Evolutionary conservation across 2,113 vertebrate genomes (phyloP), one percentile per base, ranked within the genome.

Genomic region (Diglossa brunneiventris): DNA sequence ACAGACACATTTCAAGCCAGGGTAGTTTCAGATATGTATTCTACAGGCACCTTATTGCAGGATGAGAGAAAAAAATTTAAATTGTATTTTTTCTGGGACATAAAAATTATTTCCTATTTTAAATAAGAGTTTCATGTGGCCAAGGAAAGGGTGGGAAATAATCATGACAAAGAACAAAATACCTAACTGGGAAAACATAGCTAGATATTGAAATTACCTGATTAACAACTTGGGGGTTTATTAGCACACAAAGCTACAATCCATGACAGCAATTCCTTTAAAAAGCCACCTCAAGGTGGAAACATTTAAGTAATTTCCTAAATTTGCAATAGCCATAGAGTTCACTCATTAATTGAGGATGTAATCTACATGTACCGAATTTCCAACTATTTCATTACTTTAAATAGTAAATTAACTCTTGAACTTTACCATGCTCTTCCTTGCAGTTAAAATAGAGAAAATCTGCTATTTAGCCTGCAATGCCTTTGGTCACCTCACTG

Each of bases 281-380:
- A 79, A 72, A 94, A 81, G 9, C 35, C 31, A 79, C 20, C 37
- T 79, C 18, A 33, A 33, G 47, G 35, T 63, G 44, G 39, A 53
- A 77, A 73, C 41, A 62, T 83, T 69, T 28, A 82, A 76, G 11
- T 35, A 0, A 41, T 12, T 28, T 49, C 72, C 67, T 66, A 66
- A 69, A 86, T 80, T 70, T 80, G n/a, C 13, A 66, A 11, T 16
- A 52, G 14, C 35, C 53, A 3, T 31, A 15, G 72, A 67, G 16
- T 53, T 90, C 46, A 75, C 61, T 47, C 31, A 55, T 64, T 72
- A 56, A 92, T 76, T 89, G 58, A 49, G 88, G 1, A 52, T 41
- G 37, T 17, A 31, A 93, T 37, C 49, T 58, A 5, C 6, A n/a
- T 5, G 4, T 28, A 44, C 35, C 0, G 0, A 33, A 17, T 67